Conservation (phyloP, 2,797 vertebrate species). For the Todus mexicanus region DNA sequence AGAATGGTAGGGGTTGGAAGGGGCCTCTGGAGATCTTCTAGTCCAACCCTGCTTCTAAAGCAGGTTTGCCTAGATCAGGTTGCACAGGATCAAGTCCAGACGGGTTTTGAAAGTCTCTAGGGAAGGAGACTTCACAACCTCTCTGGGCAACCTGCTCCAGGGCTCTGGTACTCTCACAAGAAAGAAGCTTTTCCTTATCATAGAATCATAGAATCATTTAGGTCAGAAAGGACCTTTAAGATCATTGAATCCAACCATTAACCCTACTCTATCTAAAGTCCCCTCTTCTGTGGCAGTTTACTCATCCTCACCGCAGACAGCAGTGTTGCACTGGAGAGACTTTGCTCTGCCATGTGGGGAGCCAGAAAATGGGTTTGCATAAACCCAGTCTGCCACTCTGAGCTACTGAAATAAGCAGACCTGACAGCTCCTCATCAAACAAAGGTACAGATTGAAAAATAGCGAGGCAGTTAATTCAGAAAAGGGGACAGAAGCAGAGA, state of each 20-base stretch:
- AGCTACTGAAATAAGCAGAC: not conserved
- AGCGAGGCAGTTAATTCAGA: not conserved
- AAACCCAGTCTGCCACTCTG: conserved; percentile 32
- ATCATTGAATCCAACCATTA: no score
- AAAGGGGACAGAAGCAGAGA: not conserved
- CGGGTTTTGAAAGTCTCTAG: not conserved
- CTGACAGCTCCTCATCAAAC: conserved; percentile 1
- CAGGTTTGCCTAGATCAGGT: not conserved
- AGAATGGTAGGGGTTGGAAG: not conserved
- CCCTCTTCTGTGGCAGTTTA: not conserved
- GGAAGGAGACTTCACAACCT: not conserved
- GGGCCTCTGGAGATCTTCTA: not conserved
- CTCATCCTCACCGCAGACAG: not conserved
- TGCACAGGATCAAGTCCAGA: not conserved
- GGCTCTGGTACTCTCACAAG: not conserved
- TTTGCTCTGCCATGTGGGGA: not conserved
- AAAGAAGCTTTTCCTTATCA: not conserved
- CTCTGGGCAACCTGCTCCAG: not conserved
- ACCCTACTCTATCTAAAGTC: no score
- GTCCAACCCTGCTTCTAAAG: not conserved
- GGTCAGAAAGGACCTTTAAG: no score
- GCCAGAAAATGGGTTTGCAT: not conserved
- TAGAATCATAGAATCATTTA: no score
- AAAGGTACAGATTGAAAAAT: conserved; percentile 27
- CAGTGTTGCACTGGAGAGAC: not conserved